A percentile compares a stretch with the other conserved stretches of the same genome.
These are phyloP conservation scores for Oxyura jamaicensis DNA, from an alignment of 2,113 vertebrate species.

Conservation along the genomic window DNA sequence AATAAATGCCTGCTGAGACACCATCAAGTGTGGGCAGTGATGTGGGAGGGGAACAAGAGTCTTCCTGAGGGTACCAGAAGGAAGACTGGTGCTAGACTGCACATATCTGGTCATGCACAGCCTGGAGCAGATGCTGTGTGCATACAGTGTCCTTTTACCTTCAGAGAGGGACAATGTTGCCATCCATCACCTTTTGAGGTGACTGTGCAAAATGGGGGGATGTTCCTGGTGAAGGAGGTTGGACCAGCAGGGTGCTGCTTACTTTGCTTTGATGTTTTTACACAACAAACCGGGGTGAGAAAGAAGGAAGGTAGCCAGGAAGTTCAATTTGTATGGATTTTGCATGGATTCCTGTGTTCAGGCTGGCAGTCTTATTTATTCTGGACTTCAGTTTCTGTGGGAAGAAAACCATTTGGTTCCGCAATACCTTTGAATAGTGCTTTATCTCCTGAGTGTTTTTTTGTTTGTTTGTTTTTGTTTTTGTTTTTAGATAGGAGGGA, in stretches of 20 bases:
- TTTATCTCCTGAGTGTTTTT: neutral
- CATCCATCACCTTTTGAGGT: neutral
- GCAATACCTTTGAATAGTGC: neutral
- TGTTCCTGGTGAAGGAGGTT: neutral
- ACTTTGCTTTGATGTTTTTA: neutral
- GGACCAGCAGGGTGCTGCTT: neutral
- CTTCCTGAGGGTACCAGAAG: neutral
- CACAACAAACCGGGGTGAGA: neutral
- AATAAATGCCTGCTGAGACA: neutral
- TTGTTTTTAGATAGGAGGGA: neutral
- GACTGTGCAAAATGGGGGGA: neutral
- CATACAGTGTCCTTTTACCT: neutral
- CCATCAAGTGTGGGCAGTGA: rapidly evolving
- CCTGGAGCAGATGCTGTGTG: neutral
- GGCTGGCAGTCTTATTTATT: neutral
- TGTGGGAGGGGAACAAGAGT: neutral
- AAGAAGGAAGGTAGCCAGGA: neutral
- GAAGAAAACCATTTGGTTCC: neutral
- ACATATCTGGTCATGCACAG: neutral
- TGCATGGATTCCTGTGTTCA: neutral
- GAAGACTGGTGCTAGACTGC: neutral
- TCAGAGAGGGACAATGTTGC: neutral
- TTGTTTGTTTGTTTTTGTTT: neutral
- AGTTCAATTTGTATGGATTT: neutral
- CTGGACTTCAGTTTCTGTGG: neutral